Evolutionary conservation across 2,113 vertebrate species (phyloP).

Genomic region (Paradisaea rubra): DNA sequence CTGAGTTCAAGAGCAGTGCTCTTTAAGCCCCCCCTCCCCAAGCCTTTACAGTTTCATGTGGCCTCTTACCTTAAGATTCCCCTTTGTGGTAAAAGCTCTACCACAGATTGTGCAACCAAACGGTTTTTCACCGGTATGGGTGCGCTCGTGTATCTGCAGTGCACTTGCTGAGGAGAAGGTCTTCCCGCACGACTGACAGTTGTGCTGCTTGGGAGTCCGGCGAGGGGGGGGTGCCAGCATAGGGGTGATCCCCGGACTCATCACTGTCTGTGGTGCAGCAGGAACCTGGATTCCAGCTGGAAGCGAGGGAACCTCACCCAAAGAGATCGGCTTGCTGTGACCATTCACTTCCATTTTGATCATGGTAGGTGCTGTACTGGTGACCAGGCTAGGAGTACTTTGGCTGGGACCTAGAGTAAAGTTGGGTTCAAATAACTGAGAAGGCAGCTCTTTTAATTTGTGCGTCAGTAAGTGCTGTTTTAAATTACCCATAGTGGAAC

Average conservation of each 20-base stretch:
- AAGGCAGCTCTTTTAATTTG: conserved; percentile 75
- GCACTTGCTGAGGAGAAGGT: conserved; percentile 98
- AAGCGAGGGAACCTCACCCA: conserved; percentile 86
- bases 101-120: conserved; percentile 98
- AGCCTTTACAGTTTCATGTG: conserved; percentile 41
- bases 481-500: conserved; percentile 84
- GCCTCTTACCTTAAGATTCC: conserved; percentile 95
- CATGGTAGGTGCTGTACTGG: conserved; percentile 85
- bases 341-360: conserved; percentile 98
- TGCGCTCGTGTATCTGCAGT: conserved; percentile 98
- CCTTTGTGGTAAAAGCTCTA: conserved; percentile 98
- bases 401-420: conserved; percentile 86
- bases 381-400: conserved; percentile 84
- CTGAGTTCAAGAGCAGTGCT: background rate
- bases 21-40: background rate
- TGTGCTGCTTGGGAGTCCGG: conserved; percentile 98
- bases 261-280: conserved; percentile 82
- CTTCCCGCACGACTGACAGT: conserved; percentile 97
- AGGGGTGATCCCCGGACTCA: conserved; percentile 88
- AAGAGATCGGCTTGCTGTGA: conserved; percentile 85
- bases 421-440: conserved; percentile 78
- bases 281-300: conserved; percentile 86
- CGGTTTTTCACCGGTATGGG: conserved; percentile 98
- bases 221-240: conserved; percentile 95
- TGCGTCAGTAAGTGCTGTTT: conserved; percentile 85